Percentiles rank a stretch among this genome's conserved stretches.
Evolutionary conservation across 2,797 vertebrate species (phyloP).

Genomic region (Monodelphis domestica): DNA sequence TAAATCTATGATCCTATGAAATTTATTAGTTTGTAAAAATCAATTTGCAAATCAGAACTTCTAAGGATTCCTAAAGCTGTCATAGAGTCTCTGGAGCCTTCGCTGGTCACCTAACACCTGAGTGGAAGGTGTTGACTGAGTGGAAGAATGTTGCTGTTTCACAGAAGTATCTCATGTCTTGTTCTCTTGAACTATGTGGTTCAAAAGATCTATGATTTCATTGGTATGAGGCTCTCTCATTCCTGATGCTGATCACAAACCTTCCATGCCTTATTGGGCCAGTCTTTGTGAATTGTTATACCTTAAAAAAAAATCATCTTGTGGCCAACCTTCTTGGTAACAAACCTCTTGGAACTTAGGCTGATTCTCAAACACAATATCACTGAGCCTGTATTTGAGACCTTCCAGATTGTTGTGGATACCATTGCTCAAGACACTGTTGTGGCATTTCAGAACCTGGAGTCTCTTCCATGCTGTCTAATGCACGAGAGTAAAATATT

Average conservation of each 20-base stretch:
- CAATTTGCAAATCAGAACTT: background rate
- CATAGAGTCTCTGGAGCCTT: background rate
- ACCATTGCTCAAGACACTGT: background rate
- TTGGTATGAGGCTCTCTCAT: background rate
- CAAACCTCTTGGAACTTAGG: background rate
- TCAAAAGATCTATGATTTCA: background rate
- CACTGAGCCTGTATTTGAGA: background rate
- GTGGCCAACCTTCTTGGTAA: background rate
- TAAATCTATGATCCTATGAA: background rate
- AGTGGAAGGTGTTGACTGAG: background rate
- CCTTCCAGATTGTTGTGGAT: background rate
- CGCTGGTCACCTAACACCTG: background rate
- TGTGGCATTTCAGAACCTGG: background rate
- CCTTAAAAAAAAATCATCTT: background rate
- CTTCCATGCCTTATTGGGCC: background rate
- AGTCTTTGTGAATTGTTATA: background rate
- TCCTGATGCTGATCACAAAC: background rate
- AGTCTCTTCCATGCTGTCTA: background rate
- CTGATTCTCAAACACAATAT: background rate
- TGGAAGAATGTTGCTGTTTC: constrained; percentile 2
- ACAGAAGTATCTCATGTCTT: background rate
- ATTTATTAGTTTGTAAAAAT: background rate
- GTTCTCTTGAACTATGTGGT: background rate
- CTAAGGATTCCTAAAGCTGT: background rate
- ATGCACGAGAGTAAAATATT: background rate